Percentiles rank a stretch among this genome's conserved stretches.
Conservation (phyloP, 2,888 invertebrate genomes). For the Eilema caniola region DNA sequence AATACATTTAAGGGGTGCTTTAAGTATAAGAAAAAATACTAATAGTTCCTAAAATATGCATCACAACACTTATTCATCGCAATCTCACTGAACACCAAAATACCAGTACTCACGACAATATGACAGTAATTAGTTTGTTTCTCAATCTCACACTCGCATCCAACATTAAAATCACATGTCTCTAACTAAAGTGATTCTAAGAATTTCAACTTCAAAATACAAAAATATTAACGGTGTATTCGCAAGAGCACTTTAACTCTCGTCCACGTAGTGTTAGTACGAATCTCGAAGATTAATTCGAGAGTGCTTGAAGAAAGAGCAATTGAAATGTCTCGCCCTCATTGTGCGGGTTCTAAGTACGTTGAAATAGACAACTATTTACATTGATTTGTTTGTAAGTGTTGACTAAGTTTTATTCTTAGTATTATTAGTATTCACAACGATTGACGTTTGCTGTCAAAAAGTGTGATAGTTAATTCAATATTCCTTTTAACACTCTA, state of each 20-base stretch:
- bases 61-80: neutral
- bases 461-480: neutral
- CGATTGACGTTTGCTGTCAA: neutral
- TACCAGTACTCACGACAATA: conserved; percentile 19
- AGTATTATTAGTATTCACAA: neutral
- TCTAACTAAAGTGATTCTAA: conserved; percentile 43
- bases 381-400: conserved; percentile 26
- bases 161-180: conserved; percentile 37
- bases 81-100: conserved; percentile 6
- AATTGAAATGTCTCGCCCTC: conserved; percentile 39
- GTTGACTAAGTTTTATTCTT: conserved; percentile 29
- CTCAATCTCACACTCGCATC: conserved; percentile 24
- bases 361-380: conserved; percentile 32
- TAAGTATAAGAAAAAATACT: too few relatives aligned
- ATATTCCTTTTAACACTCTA: neutral
- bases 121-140: conserved; percentile 34
- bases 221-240: conserved; percentile 73
- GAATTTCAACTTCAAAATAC: conserved; percentile 32
- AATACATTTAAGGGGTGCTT: too few relatives aligned
- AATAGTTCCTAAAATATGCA: too few relatives aligned
- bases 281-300: conserved; percentile 65
- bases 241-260: conserved; percentile 61
- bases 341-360: conserved; percentile 15
- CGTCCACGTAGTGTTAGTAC: conserved; percentile 52
- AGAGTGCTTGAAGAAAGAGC: conserved; percentile 50